A percentile compares a stretch with the other conserved stretches of the same genome.
Conservation (phyloP, 2,113 vertebrate species). For the Eublepharis macularius region DNA sequence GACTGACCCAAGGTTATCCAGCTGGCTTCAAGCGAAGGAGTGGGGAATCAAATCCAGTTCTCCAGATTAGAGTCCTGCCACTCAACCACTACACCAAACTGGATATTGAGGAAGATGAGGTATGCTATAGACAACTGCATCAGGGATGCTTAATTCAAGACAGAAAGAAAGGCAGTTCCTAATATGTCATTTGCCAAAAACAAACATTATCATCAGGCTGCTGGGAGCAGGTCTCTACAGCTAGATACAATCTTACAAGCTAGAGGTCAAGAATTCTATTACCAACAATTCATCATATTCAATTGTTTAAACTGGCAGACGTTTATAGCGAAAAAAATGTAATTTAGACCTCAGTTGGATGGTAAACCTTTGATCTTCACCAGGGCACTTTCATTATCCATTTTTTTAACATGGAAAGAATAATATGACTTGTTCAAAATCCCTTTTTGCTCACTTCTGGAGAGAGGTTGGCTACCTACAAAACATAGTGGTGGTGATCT, state of each 20-base stretch:
- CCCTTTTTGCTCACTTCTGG: constrained; percentile 20
- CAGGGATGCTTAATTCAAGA: neutral
- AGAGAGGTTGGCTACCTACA: neutral
- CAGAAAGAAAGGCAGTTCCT: neutral
- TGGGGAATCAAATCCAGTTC: too few relatives aligned
- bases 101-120: too few relatives aligned
- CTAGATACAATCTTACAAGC: neutral
- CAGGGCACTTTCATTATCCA: neutral
- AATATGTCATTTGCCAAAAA: neutral
- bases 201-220: neutral
- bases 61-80: too few relatives aligned
- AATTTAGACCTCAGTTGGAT: neutral
- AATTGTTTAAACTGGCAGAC: neutral
- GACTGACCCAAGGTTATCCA: too few relatives aligned
- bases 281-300: neutral
- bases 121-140: too few relatives aligned
- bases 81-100: too few relatives aligned
- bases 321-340: neutral
- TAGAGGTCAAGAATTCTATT: neutral
- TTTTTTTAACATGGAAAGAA: constrained; percentile 31
- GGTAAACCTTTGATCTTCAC: fast-evolving
- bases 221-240: neutral
- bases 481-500: neutral
- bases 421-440: neutral
- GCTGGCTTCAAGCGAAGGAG: too few relatives aligned